Evolutionary conservation across 1,140 invertebrate species (phyloP).

Genomic region (Microplitis demolitor): DNA sequence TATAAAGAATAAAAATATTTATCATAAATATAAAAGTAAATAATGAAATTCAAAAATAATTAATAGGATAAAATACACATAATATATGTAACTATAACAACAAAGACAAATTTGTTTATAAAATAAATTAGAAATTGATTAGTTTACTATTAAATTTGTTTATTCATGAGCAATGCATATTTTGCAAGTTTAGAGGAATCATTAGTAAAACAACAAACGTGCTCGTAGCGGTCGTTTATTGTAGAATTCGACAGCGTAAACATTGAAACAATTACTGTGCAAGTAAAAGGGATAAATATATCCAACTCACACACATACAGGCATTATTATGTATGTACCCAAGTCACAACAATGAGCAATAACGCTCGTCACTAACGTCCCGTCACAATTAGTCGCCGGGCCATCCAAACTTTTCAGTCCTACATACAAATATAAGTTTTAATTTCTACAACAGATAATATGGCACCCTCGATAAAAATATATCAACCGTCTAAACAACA

Average conservation of each 20-base stretch:
- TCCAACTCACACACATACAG: too few species aligned
- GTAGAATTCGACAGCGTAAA: slow-evolving; percentile 4
- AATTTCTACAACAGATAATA: neutral
- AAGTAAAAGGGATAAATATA: too few species aligned
- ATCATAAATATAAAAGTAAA: too few species aligned
- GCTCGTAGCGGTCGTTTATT: neutral
- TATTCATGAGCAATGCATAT: slow-evolving; percentile 6
- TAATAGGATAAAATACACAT: neutral
- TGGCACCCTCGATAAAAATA: too few species aligned
- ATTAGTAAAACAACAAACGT: neutral
- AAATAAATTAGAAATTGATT: slow-evolving; percentile 3
- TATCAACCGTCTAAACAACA: too few species aligned
- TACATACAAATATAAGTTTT: neutral
- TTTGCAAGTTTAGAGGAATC: neutral
- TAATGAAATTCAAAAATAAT: too few species aligned
- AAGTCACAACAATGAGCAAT: slow-evolving; percentile 3
- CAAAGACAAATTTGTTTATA: neutral
- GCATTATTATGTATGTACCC: too few species aligned
- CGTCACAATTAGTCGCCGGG: neutral
- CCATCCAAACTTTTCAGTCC: neutral
- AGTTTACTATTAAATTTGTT: neutral
- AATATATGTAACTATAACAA: neutral
- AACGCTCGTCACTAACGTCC: neutral
- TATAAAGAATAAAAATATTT: too few species aligned
- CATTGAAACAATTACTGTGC: neutral